Conservation (phyloP, 2,797 vertebrate genomes). For the Leucoraja ocellata region DNA sequence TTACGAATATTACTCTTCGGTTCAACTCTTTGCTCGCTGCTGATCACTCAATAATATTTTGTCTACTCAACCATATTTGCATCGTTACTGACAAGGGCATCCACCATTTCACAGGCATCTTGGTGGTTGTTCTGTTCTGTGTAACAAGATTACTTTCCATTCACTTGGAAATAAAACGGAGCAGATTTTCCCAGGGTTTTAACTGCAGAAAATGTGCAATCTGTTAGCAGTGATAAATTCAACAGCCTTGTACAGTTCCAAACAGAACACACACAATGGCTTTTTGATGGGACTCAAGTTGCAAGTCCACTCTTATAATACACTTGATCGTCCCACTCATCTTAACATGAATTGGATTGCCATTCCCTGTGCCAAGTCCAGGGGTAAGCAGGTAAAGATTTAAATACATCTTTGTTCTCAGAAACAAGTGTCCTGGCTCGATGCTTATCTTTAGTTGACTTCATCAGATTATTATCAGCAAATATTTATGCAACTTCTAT, state of each 20-base stretch:
- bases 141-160: slow-evolving; percentile 16
- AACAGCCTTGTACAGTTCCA: slow-evolving; percentile 12
- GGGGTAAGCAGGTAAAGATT: too few species aligned
- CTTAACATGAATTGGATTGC: not conserved
- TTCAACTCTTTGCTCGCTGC: not conserved
- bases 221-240: slow-evolving; percentile 11
- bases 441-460: not conserved
- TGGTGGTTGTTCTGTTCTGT: not conserved
- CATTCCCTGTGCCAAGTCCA: not conserved
- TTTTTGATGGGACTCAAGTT: slow-evolving; percentile 26
- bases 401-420: not conserved
- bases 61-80: too few species aligned
- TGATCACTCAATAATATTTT: not conserved
- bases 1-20: not conserved
- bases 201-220: not conserved
- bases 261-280: not conserved
- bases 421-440: not conserved
- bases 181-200: slow-evolving; percentile 19
- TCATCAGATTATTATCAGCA: slow-evolving; percentile 16
- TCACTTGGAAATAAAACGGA: not conserved
- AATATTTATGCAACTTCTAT: slow-evolving; percentile 5
- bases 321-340: not conserved
- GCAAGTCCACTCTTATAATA: slow-evolving; percentile 7
- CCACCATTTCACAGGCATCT: not conserved
- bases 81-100: not conserved